Evolutionary conservation across 2,888 invertebrate genomes (phyloP).

Genomic region (Lepidochrysops patricia): DNA sequence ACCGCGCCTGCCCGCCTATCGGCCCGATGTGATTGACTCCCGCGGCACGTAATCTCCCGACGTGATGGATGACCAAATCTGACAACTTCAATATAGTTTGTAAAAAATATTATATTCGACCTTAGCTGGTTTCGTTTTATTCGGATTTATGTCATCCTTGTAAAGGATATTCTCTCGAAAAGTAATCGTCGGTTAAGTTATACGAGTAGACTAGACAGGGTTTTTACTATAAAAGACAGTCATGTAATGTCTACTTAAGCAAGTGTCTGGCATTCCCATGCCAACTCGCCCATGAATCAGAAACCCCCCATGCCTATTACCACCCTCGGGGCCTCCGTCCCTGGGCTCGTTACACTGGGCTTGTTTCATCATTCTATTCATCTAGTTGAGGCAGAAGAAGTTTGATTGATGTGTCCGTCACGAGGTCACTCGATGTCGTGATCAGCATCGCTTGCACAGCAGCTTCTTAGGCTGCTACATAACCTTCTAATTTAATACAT

Average conservation of each 20-base stretch:
- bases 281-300: neutral
- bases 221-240: neutral
- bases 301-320: neutral
- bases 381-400: neutral
- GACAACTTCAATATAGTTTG: neutral
- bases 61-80: conserved; percentile 12
- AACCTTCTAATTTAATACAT: too few relatives aligned
- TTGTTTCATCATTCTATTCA: conserved; percentile 17
- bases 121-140: neutral
- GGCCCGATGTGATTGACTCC: conserved; percentile 5
- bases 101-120: neutral
- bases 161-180: too few relatives aligned
- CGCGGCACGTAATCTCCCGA: conserved; percentile 10
- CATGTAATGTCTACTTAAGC: neutral
- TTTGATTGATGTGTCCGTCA: conserved; percentile 20
- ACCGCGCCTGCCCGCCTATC: neutral
- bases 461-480: too few relatives aligned
- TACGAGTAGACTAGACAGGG: too few relatives aligned
- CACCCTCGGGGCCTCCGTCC: neutral
- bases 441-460: conserved; percentile 15
- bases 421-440: conserved; percentile 22
- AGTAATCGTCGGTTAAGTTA: neutral
- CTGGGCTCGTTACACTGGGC: conserved; percentile 4
- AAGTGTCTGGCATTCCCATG: neutral
- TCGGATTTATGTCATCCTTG: neutral